These are phyloP conservation scores for Chrysopa pallens DNA, from an alignment of 1,140 invertebrate species.

Conservation along the genomic window DNA sequence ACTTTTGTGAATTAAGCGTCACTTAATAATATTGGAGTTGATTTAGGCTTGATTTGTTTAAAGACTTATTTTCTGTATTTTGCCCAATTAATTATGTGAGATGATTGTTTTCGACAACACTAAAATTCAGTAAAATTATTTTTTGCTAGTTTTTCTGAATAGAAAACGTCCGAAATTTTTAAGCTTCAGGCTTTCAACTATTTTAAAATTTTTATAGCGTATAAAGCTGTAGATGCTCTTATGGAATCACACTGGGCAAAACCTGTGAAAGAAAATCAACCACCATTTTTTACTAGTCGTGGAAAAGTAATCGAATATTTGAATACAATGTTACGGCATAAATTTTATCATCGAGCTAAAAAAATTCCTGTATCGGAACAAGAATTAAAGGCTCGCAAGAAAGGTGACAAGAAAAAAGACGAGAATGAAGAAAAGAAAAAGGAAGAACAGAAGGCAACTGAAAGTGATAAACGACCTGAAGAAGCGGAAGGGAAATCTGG, in stretches of 20 bases:
- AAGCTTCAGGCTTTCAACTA: neutral
- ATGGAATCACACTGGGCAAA: conserved; percentile 79
- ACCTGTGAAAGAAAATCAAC: conserved; percentile 33
- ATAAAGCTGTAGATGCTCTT: conserved; percentile 79
- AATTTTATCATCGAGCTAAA: conserved; percentile 87
- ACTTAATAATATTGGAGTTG: no score
- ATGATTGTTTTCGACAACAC: no score
- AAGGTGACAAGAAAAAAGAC: conserved; percentile 36
- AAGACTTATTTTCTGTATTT: no score
- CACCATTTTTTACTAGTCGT: conserved; percentile 63
- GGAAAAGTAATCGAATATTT: conserved; percentile 65
- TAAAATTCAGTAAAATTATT: no score
- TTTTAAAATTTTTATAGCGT: conserved; percentile 26
- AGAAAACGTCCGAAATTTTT: no score
- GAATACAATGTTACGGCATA: conserved; percentile 73
- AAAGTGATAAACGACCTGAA: conserved; percentile 10
- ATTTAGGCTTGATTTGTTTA: no score
- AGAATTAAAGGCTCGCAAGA: conserved; percentile 48
- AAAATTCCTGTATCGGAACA: conserved; percentile 66
- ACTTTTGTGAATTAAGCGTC: no score
- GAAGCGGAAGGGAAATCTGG: conserved; percentile 11
- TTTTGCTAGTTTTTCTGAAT: conserved; percentile 3
- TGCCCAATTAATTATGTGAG: no score
- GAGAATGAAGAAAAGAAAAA: conserved; percentile 29
- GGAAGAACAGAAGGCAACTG: conserved; percentile 15